Evolutionary conservation across 2,113 vertebrate genomes (phyloP).

Genomic region (Copsychus sechellarum): DNA sequence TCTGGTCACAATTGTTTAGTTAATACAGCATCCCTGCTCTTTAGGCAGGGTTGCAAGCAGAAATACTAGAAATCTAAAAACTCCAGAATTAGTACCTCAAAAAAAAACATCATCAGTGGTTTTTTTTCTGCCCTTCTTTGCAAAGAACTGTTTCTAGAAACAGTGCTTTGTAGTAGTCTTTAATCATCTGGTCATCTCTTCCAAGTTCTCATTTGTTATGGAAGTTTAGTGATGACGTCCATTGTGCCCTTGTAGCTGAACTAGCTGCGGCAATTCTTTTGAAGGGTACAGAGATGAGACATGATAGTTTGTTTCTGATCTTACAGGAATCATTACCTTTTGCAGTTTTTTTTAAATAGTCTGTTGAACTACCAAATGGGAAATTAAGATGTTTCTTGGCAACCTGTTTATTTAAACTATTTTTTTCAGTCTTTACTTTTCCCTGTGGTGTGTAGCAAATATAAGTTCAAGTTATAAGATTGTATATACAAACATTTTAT

Average conservation of each 20-base stretch:
- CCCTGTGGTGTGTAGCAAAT: not conserved
- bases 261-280: not conserved
- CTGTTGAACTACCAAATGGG: not conserved
- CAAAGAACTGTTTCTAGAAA: not conserved
- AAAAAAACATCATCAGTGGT: not conserved
- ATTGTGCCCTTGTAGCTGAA: not conserved
- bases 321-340: not conserved
- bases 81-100: not conserved
- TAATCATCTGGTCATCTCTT: not conserved
- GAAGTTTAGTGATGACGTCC: not conserved
- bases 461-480: not conserved
- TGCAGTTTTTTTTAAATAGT: not conserved
- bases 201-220: not conserved
- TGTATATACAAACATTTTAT: not conserved
- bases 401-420: not conserved
- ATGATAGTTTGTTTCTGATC: not conserved
- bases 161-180: not conserved
- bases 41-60: not conserved
- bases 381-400: not conserved
- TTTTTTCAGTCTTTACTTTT: not conserved
- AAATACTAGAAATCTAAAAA: not conserved
- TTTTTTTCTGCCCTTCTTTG: not conserved
- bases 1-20: not conserved
- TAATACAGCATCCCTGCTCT: not conserved
- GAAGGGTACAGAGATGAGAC: not conserved